These are phyloP conservation scores for Thera obeliscata DNA, from an alignment of 2,888 invertebrate genomes.

Conservation along the genomic window DNA sequence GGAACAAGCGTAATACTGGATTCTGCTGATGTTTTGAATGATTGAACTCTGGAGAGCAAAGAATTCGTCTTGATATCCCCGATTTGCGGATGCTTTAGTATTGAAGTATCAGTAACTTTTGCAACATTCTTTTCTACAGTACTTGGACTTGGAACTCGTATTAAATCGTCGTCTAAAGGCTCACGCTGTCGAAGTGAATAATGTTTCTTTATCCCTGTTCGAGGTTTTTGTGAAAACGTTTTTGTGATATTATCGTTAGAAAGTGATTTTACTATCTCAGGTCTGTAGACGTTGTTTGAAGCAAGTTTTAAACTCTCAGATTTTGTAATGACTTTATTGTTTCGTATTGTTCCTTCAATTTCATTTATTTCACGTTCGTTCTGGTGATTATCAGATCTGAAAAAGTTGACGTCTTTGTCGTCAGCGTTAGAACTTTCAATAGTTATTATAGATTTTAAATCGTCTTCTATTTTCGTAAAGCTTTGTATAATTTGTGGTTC, in stretches of 20 bases:
- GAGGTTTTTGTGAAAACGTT: constrained; percentile 57
- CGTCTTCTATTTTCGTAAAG: constrained; percentile 76
- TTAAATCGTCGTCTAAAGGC: constrained; percentile 67
- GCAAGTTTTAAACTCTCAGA: constrained; percentile 72
- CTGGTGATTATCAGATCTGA: constrained; percentile 71
- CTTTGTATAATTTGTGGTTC: constrained; percentile 69
- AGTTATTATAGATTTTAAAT: constrained; percentile 77
- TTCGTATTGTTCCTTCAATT: constrained; percentile 80
- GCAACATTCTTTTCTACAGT: constrained; percentile 58
- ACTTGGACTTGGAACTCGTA: constrained; percentile 72
- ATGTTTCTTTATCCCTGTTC: constrained; percentile 72
- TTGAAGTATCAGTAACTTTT: constrained; percentile 48
- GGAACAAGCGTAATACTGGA: constrained; percentile 79
- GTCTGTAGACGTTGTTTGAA: constrained; percentile 56
- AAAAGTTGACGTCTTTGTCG: constrained; percentile 66
- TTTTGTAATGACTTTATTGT: constrained; percentile 77
- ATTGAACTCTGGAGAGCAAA: constrained; percentile 75
- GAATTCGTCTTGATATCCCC: constrained; percentile 66
- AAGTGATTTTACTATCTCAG: constrained; percentile 66
- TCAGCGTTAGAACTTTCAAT: constrained; percentile 75
- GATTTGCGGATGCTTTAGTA: constrained; percentile 44
- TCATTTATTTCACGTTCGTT: constrained; percentile 82
- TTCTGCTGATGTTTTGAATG: constrained; percentile 77
- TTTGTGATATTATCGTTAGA: constrained; percentile 72
- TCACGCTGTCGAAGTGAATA: constrained; percentile 80